Base-by-base conservation (phyloP, 2,797 vertebrate genomes). In the Oceanodroma leucorhoa region DNA sequence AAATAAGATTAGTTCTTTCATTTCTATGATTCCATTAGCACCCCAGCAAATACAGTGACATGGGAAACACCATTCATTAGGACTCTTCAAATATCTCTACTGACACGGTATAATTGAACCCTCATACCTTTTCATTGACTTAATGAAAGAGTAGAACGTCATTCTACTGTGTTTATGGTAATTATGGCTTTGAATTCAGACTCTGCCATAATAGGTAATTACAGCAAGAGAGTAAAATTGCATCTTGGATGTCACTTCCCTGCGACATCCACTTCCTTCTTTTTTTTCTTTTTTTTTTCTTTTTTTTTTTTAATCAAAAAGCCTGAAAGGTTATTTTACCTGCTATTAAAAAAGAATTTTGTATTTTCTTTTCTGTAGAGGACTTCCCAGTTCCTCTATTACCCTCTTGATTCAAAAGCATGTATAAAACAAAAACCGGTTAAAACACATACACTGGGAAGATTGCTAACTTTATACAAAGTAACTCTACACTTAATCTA, bases 371-470 rank as follows among this genome's bases (percentile, higher is more conserved):
- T 71, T 43, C 57, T 58, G 17, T 1, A 58, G 62, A 67, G 62
- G 50, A 53, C 27, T 53, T 65, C 26, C 26, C 57, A 30, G 32
- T 55, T 73, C 36, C 58, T 71, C 53, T 60, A 6, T n/a, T 61
- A 64, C 12, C n/a, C 20, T 84, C 57, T 16, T 27, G 32, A 66
- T 48, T 43, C 23, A 65, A 58, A 66, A 86, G n/a, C 60, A 55
- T 1, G 7, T 51, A 30, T 57, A 48, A 67, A 83, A 38, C 3
- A 11, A 66, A 34, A 61, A 7, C 38, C 30, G 23, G 18, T 41
- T 73, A 41, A 53, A 53, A 36, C 20, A 50, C 0, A 0, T n/a
- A 23, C 18, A 45, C 14, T 21, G 21, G n/a, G 36, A 55, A 77
- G 11, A 54, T n/a, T 18, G 43, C 34, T 55, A 55, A 67, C 54